Base-by-base conservation (phyloP, 2,113 vertebrate genomes). In the Riparia riparia region DNA sequence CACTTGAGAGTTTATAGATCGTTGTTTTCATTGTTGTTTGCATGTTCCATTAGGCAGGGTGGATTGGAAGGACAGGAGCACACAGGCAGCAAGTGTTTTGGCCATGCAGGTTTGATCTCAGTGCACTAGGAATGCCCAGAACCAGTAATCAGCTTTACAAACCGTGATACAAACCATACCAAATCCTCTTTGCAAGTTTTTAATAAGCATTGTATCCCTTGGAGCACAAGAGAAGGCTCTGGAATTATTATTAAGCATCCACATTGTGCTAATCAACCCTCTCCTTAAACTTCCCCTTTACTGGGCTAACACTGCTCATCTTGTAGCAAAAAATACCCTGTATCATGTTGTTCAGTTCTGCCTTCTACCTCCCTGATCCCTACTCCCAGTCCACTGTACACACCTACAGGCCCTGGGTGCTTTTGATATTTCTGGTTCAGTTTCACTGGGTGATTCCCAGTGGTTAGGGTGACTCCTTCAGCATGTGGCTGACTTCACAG, bases 401-500 rank as follows among this genome's bases (percentile, higher is more conserved):
- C 12, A 31, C 4, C 21, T 56, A 15, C 9, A 37, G 58, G 6
- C 10, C 32, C 20, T 12, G 16, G 13, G 26, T 65, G n/a, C 34
- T 69, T 39, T 79, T 7, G 14, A 6, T 22, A 14, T 45, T 82
- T 72, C 66, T 29, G 18, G 12, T 32, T 68, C 1, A 0, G 5
- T 60, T 79, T 76, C 20, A 44, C 4, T 8, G 9, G 7, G 29
- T 47, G 16, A 71, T 50, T 87, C 4, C 22, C 57, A 39, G 15
- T 1, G 6, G 9, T 26, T 34, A 34, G 34, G 25, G 34, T 1
- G 0, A 39, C 41, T 56, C 16, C 32, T 42, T 71, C 11, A 12
- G 17, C 19, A 63, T 85, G 44, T 19, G 41, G 14, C 14, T 65
- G 37, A 32, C 37, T 76, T 7, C 28, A 41, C 17, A 56, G 31